A percentile compares a stretch with the other conserved stretches of the same genome.
phyloP scores from a whole-genome alignment of 2,113 vertebrate genomes.

The Channa argus region DNA sequence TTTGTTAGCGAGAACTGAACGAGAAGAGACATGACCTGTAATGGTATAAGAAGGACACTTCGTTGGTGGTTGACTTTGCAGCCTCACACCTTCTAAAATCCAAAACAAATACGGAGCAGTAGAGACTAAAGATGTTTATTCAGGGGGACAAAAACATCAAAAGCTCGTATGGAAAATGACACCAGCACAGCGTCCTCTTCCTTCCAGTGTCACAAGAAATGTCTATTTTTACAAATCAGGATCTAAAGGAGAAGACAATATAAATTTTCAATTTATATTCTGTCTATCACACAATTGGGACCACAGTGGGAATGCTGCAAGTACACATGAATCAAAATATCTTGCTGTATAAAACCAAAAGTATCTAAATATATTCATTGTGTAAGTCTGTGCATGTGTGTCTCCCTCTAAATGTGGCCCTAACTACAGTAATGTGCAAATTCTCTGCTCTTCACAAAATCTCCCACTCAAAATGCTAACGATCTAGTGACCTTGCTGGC shows the following conservation, averaged over 20 bases:
- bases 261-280: constrained; percentile 84
- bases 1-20: constrained; percentile 63
- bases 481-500: constrained; percentile 33
- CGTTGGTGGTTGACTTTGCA: constrained; percentile 38
- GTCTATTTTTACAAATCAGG: constrained; percentile 65
- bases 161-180: constrained; percentile 40
- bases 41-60: constrained; percentile 65
- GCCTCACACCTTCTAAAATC: constrained; percentile 53
- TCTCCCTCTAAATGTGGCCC: background rate
- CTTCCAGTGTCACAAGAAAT: constrained; percentile 51
- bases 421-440: constrained; percentile 4
- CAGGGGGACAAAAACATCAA: constrained; percentile 15
- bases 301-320: constrained; percentile 51
- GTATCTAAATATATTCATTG: constrained; percentile 43
- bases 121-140: constrained; percentile 43
- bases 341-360: constrained; percentile 40
- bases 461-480: constrained; percentile 12
- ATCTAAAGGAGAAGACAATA: constrained; percentile 73
- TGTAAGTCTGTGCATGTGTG: constrained; percentile 10
- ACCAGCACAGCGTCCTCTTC: constrained; percentile 12
- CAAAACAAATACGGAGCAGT: constrained; percentile 42
- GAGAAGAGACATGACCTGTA: constrained; percentile 61
- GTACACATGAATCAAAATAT: constrained; percentile 61
- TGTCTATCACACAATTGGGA: constrained; percentile 73
- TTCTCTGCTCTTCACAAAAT: constrained; percentile 10